phyloP scores from a whole-genome alignment of 2,888 invertebrate species.

The Orchestes rusci region DNA sequence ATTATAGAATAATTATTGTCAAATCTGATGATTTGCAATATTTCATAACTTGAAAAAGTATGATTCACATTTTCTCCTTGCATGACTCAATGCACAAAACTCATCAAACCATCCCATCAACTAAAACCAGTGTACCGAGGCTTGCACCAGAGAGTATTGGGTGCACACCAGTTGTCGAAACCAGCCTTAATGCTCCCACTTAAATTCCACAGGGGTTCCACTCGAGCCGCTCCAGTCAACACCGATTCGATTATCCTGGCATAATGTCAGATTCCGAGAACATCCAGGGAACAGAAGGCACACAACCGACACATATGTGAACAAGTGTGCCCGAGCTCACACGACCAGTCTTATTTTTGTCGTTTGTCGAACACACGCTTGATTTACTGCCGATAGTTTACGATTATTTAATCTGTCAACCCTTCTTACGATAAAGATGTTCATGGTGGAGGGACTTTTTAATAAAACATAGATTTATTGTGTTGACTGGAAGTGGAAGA shows the following conservation, averaged over 20 bases:
- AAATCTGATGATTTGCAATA: too few relatives aligned
- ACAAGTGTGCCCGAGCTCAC: conserved; percentile 25
- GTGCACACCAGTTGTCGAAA: too few relatives aligned
- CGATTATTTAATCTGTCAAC: conserved; percentile 33
- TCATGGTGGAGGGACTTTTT: too few relatives aligned
- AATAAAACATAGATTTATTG: too few relatives aligned
- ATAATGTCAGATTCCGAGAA: conserved; percentile 23
- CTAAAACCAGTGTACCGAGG: too few relatives aligned
- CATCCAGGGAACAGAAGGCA: conserved; percentile 23
- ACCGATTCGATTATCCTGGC: conserved; percentile 22
- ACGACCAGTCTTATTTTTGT: conserved; percentile 26
- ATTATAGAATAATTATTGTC: too few relatives aligned
- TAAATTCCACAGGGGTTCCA: conserved; percentile 12
- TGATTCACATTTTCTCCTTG: too few relatives aligned
- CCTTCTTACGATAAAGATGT: conserved; percentile 19
- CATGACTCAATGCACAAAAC: too few relatives aligned
- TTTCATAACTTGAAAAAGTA: too few relatives aligned
- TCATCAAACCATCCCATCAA: too few relatives aligned
- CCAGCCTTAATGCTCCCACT: conserved; percentile 15
- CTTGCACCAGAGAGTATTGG: too few relatives aligned
- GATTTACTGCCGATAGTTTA: conserved; percentile 37
- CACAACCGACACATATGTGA: conserved; percentile 28
- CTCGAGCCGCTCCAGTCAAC: conserved; percentile 20
- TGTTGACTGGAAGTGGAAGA: too few relatives aligned
- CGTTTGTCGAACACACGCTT: conserved; percentile 35